Evolutionary conservation across 1,140 invertebrate species (phyloP).

Genomic region (Temnothorax longispinosus): DNA sequence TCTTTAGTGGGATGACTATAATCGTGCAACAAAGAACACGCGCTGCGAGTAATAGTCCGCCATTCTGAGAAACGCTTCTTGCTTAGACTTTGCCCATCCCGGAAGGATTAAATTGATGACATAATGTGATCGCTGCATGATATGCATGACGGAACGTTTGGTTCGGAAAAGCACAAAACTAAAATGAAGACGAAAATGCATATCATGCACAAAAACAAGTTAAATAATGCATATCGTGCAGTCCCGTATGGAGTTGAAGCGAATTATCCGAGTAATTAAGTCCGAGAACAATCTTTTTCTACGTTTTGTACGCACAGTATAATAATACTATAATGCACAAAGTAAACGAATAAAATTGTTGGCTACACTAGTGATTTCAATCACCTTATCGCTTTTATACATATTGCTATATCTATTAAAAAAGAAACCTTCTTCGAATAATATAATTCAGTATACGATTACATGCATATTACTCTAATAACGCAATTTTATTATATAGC

Average conservation of each 20-base stretch:
- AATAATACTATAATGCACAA: constrained; percentile 58
- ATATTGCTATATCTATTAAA: not conserved
- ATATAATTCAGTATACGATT: constrained; percentile 10
- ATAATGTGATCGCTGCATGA: not conserved
- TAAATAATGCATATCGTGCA: constrained; percentile 29
- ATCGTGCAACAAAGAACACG: not conserved
- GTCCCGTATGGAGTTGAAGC: not conserved
- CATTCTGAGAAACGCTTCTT: not conserved
- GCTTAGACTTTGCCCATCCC: not conserved
- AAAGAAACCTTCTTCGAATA: not conserved
- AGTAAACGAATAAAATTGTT: constrained; percentile 57
- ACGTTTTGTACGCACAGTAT: constrained; percentile 72
- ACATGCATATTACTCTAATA: constrained; percentile 18
- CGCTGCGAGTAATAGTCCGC: not conserved
- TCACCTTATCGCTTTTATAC: constrained; percentile 4
- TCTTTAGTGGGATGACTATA: not conserved
- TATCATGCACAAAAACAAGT: constrained; percentile 46
- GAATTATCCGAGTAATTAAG: constrained; percentile 22
- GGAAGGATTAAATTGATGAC: constrained; percentile 22
- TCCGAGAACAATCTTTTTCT: constrained; percentile 67
- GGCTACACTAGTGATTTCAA: constrained; percentile 11
- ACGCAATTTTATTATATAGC: not conserved
- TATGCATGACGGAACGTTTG: not conserved
- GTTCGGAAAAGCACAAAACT: not conserved
- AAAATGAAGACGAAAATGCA: constrained; percentile 27